Evolutionary conservation across 1,140 invertebrate genomes (phyloP).

Genomic region (Saxidomus purpurata): DNA sequence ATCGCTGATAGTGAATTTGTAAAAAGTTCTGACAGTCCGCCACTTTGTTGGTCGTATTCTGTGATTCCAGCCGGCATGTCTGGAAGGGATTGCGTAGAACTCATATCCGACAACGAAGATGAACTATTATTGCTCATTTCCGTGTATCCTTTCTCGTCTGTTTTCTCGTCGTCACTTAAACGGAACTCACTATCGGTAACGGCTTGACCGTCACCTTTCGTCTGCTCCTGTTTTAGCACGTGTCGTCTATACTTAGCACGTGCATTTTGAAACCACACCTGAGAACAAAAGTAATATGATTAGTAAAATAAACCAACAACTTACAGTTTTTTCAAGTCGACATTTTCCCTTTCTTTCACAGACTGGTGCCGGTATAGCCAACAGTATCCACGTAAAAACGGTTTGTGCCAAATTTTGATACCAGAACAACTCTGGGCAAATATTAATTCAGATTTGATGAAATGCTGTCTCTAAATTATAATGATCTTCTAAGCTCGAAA

Average conservation of each 20-base stretch:
- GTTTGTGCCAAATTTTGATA: no score
- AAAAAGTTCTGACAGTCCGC: slow-evolving; percentile 68
- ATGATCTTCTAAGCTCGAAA: no score
- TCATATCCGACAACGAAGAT: slow-evolving; percentile 69
- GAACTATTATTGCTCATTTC: slow-evolving; percentile 69
- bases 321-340: no score
- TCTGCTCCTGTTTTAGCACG: slow-evolving; percentile 93
- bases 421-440: no score
- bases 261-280: slow-evolving; percentile 99
- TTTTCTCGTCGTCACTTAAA: slow-evolving; percentile 61
- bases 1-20: slow-evolving; percentile 67
- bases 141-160: slow-evolving; percentile 55
- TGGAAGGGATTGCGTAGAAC: slow-evolving; percentile 67
- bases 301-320: no score
- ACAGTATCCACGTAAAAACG: no score
- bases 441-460: no score
- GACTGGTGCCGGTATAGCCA: no score
- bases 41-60: slow-evolving; percentile 60
- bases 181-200: slow-evolving; percentile 49
- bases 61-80: slow-evolving; percentile 58
- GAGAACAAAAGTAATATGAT: slow-evolving; percentile 77
- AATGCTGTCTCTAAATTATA: no score
- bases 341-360: no score
- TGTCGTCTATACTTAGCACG: slow-evolving; percentile 98
- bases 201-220: slow-evolving; percentile 39